These are phyloP conservation scores for Monochamus alternatus DNA, from an alignment of 2,888 invertebrate genomes.

Conservation along the genomic window DNA sequence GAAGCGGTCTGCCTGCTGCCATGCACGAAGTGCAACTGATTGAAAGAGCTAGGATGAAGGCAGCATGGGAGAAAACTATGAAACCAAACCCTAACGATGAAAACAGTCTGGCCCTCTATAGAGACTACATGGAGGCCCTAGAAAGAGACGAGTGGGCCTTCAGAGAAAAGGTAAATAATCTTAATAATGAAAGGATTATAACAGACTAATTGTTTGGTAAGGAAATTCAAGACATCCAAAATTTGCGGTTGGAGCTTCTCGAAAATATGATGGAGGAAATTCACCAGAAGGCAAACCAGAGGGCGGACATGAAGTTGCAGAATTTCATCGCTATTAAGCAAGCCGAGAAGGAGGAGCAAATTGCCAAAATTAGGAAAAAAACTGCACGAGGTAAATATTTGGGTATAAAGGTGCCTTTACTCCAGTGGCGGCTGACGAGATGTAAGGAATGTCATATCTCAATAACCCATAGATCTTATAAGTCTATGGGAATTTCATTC, in stretches of 20 bases:
- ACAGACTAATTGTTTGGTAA: constrained; percentile 59
- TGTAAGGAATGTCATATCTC: no score
- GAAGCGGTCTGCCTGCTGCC: constrained; percentile 77
- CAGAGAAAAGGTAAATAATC: constrained; percentile 78
- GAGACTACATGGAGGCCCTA: constrained; percentile 82
- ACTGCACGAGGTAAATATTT: constrained; percentile 71
- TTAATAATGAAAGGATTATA: not conserved
- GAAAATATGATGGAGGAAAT: constrained; percentile 76
- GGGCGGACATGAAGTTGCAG: constrained; percentile 72
- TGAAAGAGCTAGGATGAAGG: constrained; percentile 79
- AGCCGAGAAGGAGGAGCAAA: constrained; percentile 73
- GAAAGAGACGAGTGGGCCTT: constrained; percentile 89
- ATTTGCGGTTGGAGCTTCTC: constrained; percentile 80
- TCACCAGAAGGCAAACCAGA: constrained; percentile 70
- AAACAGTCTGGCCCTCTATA: constrained; percentile 75
- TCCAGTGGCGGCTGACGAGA: no score
- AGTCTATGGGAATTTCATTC: no score
- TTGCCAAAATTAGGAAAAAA: constrained; percentile 74
- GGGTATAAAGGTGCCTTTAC: no score
- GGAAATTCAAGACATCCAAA: constrained; percentile 83
- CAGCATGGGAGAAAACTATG: constrained; percentile 77
- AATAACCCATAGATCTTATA: no score
- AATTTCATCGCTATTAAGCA: constrained; percentile 73
- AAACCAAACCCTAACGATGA: constrained; percentile 72
- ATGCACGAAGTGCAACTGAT: constrained; percentile 78